These are phyloP conservation scores for Luehdorfia chinensis DNA, from an alignment of 1,140 invertebrate genomes.

Conservation along the genomic window DNA sequence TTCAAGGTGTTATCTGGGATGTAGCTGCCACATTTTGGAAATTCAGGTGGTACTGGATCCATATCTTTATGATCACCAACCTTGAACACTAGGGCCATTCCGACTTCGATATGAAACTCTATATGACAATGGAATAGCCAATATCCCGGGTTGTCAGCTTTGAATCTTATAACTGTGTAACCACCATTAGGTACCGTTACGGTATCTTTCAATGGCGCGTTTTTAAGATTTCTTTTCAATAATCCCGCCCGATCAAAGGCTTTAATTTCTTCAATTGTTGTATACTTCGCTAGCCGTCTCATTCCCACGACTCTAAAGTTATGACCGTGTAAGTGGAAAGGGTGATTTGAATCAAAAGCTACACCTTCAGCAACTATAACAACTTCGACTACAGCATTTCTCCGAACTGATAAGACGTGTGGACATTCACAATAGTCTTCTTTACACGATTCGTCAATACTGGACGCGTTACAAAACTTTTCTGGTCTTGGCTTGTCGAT, in stretches of 20 bases:
- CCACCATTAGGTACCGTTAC: slow-evolving; percentile 95
- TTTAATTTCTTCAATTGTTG: slow-evolving; percentile 81
- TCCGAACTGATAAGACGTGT: slow-evolving; percentile 84
- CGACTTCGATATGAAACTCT: slow-evolving; percentile 92
- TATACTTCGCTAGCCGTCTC: slow-evolving; percentile 81
- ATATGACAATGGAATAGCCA: slow-evolving; percentile 96
- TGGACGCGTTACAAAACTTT: slow-evolving; percentile 82
- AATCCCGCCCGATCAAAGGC: slow-evolving; percentile 83
- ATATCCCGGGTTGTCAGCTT: slow-evolving; percentile 87
- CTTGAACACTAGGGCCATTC: slow-evolving; percentile 93
- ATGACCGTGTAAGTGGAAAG: slow-evolving; percentile 92
- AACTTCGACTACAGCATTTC: slow-evolving; percentile 87
- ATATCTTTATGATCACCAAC: slow-evolving; percentile 87
- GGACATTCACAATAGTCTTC: slow-evolving; percentile 88
- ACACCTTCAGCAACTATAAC: slow-evolving; percentile 91
- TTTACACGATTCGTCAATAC: slow-evolving; percentile 75
- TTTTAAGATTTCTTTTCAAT: slow-evolving; percentile 84
- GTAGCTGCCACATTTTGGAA: slow-evolving; percentile 85
- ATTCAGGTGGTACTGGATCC: slow-evolving; percentile 80
- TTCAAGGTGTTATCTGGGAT: slow-evolving; percentile 78
- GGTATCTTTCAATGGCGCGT: slow-evolving; percentile 91
- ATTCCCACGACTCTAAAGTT: slow-evolving; percentile 90
- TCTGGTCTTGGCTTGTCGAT: slow-evolving; percentile 81
- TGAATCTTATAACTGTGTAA: slow-evolving; percentile 86
- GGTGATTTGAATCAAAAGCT: slow-evolving; percentile 91